Conservation (phyloP, 2,797 vertebrate species). For the Poliocrania exsul region DNA sequence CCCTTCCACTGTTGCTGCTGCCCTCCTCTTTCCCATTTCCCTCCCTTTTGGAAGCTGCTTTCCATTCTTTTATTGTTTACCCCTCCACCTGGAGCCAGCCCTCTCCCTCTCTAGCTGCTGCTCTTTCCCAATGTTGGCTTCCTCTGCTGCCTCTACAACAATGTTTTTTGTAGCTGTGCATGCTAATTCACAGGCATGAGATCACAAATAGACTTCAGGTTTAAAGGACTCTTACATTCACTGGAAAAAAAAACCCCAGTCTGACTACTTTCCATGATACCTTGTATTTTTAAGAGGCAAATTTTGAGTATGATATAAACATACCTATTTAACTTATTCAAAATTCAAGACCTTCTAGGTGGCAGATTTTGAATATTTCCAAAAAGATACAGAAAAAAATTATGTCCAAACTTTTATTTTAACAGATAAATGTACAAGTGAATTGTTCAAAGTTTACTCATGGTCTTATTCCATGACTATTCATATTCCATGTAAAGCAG, state of each 20-base stretch:
- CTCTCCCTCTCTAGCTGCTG: neutral
- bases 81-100: neutral
- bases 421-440: neutral
- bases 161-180: neutral
- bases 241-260: neutral
- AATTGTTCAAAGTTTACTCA: neutral
- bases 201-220: neutral
- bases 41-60: neutral
- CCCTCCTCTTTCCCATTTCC: neutral
- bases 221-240: neutral
- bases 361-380: neutral
- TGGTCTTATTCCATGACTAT: neutral
- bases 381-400: neutral
- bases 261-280: neutral
- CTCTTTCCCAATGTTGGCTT: neutral
- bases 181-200: neutral
- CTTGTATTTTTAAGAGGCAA: neutral
- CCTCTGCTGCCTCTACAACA: neutral
- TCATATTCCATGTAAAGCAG: neutral
- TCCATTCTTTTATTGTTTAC: neutral
- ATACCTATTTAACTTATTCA: neutral
- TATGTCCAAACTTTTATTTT: neutral
- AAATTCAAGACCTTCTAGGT: neutral
- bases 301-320: neutral
- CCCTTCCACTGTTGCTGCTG: slow-evolving; percentile 29